A percentile compares a stretch with the other conserved stretches of the same genome.
phyloP scores from a whole-genome alignment of 1,140 invertebrate species.

The Drosophila arizonae region DNA sequence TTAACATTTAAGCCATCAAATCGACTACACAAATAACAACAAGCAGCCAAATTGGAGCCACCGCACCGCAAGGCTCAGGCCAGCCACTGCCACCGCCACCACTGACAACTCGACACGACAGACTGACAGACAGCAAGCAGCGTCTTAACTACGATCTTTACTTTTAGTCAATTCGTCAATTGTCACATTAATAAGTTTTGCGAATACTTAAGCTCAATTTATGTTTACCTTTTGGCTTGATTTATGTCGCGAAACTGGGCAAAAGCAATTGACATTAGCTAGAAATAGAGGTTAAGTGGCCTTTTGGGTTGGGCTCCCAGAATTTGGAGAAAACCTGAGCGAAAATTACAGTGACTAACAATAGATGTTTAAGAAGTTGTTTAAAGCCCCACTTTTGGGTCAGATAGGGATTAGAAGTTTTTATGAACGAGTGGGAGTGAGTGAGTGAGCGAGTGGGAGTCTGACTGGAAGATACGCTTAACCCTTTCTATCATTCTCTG shows the following conservation, averaged over 20 bases:
- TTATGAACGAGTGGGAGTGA: background rate
- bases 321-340: background rate
- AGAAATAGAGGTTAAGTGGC: slow-evolving; percentile 42
- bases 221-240: slow-evolving; percentile 34
- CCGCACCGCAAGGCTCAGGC: slow-evolving; percentile 19
- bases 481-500: too few relatives aligned
- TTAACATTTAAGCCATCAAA: slow-evolving; percentile 47
- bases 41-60: slow-evolving; percentile 27
- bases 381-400: too few relatives aligned
- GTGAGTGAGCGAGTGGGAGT: too few relatives aligned
- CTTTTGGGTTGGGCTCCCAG: slow-evolving; percentile 31
- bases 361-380: background rate
- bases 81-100: background rate
- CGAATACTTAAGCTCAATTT: slow-evolving; percentile 41
- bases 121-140: slow-evolving; percentile 1
- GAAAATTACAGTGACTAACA: background rate
- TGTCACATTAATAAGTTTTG: slow-evolving; percentile 46
- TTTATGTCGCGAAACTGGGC: slow-evolving; percentile 21
- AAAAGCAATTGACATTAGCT: slow-evolving; percentile 17
- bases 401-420: background rate
- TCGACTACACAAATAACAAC: slow-evolving; percentile 9
- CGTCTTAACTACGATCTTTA: slow-evolving; percentile 6
- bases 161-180: slow-evolving; percentile 39
- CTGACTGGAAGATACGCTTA: too few relatives aligned
- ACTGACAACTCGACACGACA: slow-evolving; percentile 2